Base-by-base conservation (phyloP, 2,797 vertebrate genomes). In the Urophycis tenuis region DNA sequence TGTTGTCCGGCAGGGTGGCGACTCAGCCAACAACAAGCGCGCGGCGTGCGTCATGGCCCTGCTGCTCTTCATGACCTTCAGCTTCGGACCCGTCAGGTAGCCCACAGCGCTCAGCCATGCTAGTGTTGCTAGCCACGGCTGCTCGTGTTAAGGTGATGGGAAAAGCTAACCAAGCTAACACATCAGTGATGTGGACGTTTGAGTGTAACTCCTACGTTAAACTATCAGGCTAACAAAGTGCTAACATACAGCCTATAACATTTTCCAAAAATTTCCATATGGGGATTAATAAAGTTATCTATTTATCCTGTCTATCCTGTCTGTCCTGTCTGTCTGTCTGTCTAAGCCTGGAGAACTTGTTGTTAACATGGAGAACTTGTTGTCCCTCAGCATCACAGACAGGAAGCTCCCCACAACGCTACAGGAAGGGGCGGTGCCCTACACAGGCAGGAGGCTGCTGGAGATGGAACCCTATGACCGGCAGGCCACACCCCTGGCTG, bases 1-100 rank as follows among this genome's bases (percentile, higher is more conserved):
- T 22, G 41, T 14, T 76, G 33, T 79, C 83, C 88, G 87, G 82
- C 90, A 92, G 93, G 88, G 91, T 31, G 34, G 87, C 15, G 94
- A 95, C 15, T 93, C 95, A 0, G 92, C 92, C 0, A 93, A 85
- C 32, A 95, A 94, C 88, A 94, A 94, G 86, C 89, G 95, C 79
- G 94, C 94, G 0, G 91, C 95, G 77, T 97, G 95, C 31, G 92
- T 96, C 84, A 95, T 96, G 95, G 95, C 92, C 14, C 84, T 96
- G 25, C 92, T 97, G 64, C 92, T 96, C 30, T 96, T 97, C 86
- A 89, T 97, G 80, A 94, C 95, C 76, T 96, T 97, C 90, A 96
- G 94, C 91, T 95, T 96, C 12, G 94, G 95, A 41, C 95, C 96
- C 0, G 91, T 94, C 89, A 96, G 95, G 96, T 97, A 85, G 19